Percentiles rank a stretch among this genome's conserved stretches.
Conservation (phyloP, 2,113 vertebrate genomes). For the Macquaria ambigua region DNA sequence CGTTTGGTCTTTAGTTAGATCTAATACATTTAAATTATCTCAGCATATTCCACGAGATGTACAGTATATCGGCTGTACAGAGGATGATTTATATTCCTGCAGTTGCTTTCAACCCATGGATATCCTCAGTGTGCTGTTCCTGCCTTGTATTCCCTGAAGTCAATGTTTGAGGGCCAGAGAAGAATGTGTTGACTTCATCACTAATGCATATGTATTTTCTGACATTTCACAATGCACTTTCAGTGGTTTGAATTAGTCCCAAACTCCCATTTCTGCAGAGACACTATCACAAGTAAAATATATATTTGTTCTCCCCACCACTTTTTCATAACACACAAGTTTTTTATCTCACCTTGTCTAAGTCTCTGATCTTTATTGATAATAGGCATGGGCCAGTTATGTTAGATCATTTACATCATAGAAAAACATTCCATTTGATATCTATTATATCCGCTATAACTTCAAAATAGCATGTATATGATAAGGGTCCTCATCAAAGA, state of each 20-base stretch:
- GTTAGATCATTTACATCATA: conserved; percentile 34
- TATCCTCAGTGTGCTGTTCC: conserved; percentile 20
- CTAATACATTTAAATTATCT: conserved; percentile 26
- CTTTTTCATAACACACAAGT: background rate
- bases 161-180: conserved; percentile 42
- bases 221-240: conserved; percentile 47
- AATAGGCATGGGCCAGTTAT: background rate
- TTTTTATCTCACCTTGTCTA: background rate
- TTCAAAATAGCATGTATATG: conserved; percentile 32
- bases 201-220: conserved; percentile 60
- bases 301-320: background rate
- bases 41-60: conserved; percentile 17
- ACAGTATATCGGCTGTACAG: background rate
- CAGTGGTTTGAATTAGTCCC: conserved; percentile 4
- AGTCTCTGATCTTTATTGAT: conserved; percentile 15
- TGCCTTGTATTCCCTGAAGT: conserved; percentile 45
- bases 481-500: conserved; percentile 57
- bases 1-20: conserved; percentile 26
- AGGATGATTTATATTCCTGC: conserved; percentile 41
- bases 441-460: conserved; percentile 18
- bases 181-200: conserved; percentile 51
- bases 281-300: background rate
- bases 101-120: conserved; percentile 13
- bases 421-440: conserved; percentile 50
- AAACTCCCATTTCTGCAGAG: conserved; percentile 16